Percentiles rank a stretch among this genome's conserved stretches.
phyloP scores from a whole-genome alignment of 30 jellyfish, hydroid and myxozoan species.

The Nemopilema nomurai region DNA sequence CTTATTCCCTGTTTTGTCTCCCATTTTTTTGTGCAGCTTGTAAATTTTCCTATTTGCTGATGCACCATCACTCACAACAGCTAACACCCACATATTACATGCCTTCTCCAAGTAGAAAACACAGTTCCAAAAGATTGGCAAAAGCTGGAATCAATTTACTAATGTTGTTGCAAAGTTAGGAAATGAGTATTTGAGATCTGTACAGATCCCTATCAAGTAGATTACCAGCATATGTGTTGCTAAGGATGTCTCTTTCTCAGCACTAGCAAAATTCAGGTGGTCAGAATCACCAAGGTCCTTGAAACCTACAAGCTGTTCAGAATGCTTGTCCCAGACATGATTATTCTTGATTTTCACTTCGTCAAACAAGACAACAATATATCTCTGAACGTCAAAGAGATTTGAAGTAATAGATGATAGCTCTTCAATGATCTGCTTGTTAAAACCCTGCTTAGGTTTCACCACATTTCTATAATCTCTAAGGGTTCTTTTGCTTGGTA shows the following conservation, averaged over 20 bases:
- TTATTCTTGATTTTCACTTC: conserved; percentile 51
- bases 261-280: conserved; percentile 47
- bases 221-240: conserved; percentile 75
- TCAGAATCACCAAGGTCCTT: conserved; percentile 78
- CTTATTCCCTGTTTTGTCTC: conserved; percentile 25
- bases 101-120: conserved; percentile 58
- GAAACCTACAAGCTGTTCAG: conserved; percentile 65
- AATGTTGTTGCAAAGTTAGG: conserved; percentile 60
- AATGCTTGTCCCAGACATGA: conserved; percentile 62
- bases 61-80: conserved; percentile 68
- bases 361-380: conserved; percentile 38
- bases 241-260: conserved; percentile 43
- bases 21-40: conserved; percentile 56
- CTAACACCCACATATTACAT: conserved; percentile 63
- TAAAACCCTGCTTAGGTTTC: conserved; percentile 55
- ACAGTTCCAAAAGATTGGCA: conserved; percentile 64
- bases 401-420: conserved; percentile 38
- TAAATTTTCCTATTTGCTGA: conserved; percentile 54
- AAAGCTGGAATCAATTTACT: conserved; percentile 48
- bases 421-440: conserved; percentile 46
- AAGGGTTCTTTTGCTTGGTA: conserved; percentile 47
- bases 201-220: conserved; percentile 54
- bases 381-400: no score
- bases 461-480: no score
- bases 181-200: conserved; percentile 57